Base-by-base conservation (phyloP, 2,888 invertebrate species). In the Scaptomyza flava region DNA sequence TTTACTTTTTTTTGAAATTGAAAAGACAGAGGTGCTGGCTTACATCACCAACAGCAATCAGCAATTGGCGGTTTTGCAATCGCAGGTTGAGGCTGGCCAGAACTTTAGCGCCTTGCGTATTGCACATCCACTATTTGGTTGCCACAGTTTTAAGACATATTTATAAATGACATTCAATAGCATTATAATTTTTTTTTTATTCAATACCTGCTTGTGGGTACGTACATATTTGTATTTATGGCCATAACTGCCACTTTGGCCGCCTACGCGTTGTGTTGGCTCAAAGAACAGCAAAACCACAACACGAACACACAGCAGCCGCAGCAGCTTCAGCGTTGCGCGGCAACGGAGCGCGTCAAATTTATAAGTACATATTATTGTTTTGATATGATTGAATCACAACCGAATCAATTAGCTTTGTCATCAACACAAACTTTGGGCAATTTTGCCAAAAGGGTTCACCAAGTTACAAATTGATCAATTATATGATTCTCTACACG, bases 151-250 rank as follows among this genome's bases (percentile, higher is more conserved):
- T 57, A 53, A 62, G 66, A 58, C 78, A 72, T 70, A 71, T 73
- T 71, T 77, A 71, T 77, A 72, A 79, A 77, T 81, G 72, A 72
- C 79, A 77, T 71, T 82, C 76, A 76, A 82, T 78, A 66, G 51
- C 58, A 65, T 64, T 68, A 64, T 64, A 57, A 8, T 67, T 82
- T 68, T 73, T 73, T 62, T 67, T 66, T 52, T 57, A 74, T 80
- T 81, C 73, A 85, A 84, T 87, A 84, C 81, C 85, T 82, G 84
- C 77, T 82, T 68, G 71, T 64, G 72, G 72, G 60, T 75, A 79
- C 81, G 82, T 75, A 83, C 83, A 79, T 79, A 84, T 81, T 86
- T 80, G 84, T 79, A 73, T 81, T 80, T 84, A 87, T 87, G 82
- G 80, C 80, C 82, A 87, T 87, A 85, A 84, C 85, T 82, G 85